Base-by-base conservation (phyloP, 2,888 invertebrate species). In the Dermolepida albohirtum region DNA sequence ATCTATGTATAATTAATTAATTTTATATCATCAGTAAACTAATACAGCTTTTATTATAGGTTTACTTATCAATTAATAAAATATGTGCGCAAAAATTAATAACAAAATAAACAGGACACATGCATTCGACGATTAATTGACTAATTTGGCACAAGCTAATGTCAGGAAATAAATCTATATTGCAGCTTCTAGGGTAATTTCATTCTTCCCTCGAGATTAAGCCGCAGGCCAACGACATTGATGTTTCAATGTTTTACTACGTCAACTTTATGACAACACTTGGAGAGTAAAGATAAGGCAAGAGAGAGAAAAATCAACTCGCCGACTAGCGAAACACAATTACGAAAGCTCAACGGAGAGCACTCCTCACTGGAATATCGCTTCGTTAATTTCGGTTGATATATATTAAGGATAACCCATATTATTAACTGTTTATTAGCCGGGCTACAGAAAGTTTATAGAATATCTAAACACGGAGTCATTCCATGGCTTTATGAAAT, bases 281-380 rank as follows among this genome's bases (percentile, higher is more conserved):
- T 47, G 49, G 59, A 47, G 39, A 62, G 59, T n/a, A 62, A 44
- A 62, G 59, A 62, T 62, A 62, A 47, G 47, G 47, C 27, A 16
- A 39, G 54, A 17, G 57, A 8, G 47, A 11, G 17, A 34, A 22
- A 47, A 39, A 11, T 62, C 29, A 44, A 29, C 14, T 10, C 27
- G 51, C 12, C 12, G 22, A 12, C 11, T 34, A 17, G 47, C 17
- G 14, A 39, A 54, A 49, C 55, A 27, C 59, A 49, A 62, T 47
- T 6, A 17, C 59, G 34, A 22, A 62, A 47, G 27, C 34, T 34
- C 34, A 62, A 16, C 39, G 16, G 17, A n/a, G 1, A 14, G 12
- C 34, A 39, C 16, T 29, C 5, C 12, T 39, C 10, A 34, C 6
- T 34, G 10, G 6, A 22, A 22, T 22, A 22, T 22, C 22, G 1